A percentile compares a stretch with the other conserved stretches of the same genome.
These are phyloP conservation scores for Pandemis cinnamomeana DNA, from an alignment of 2,888 invertebrate species.

Conservation along the genomic window DNA sequence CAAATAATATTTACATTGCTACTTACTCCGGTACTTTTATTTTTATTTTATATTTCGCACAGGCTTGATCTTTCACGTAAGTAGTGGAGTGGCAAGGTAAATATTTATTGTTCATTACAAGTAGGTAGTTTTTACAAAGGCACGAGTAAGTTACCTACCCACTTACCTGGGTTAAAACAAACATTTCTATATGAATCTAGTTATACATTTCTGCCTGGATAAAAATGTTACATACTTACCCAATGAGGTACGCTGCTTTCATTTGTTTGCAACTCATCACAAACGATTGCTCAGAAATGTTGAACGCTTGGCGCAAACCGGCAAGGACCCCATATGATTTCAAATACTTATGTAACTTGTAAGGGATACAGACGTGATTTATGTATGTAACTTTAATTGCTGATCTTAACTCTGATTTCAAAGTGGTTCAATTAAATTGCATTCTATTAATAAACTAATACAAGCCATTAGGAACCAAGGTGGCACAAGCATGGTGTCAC, in stretches of 20 bases:
- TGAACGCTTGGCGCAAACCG: slow-evolving; percentile 9
- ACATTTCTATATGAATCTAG: too few species aligned
- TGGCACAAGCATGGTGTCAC: not conserved
- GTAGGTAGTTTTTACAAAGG: too few species aligned
- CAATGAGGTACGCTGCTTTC: not conserved
- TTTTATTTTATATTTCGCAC: too few species aligned
- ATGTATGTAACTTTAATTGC: not conserved
- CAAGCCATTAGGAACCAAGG: not conserved
- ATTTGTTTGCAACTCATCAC: not conserved
- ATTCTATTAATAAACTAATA: not conserved
- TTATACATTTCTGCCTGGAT: not conserved
- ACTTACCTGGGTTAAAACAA: too few species aligned
- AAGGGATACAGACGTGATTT: too few species aligned
- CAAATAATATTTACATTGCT: too few species aligned
- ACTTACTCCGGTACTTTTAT: too few species aligned
- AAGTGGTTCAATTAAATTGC: not conserved
- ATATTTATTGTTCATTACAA: too few species aligned
- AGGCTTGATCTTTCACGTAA: too few species aligned
- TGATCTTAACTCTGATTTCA: slow-evolving; percentile 5
- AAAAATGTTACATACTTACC: slow-evolving; percentile 19
- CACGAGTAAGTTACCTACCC: too few species aligned
- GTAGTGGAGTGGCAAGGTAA: too few species aligned
- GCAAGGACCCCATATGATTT: slow-evolving; percentile 15
- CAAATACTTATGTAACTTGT: not conserved
- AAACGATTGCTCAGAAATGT: too few species aligned